Evolutionary conservation across 2,113 vertebrate species (phyloP).

Genomic region (Haplotaxodon microlepis): DNA sequence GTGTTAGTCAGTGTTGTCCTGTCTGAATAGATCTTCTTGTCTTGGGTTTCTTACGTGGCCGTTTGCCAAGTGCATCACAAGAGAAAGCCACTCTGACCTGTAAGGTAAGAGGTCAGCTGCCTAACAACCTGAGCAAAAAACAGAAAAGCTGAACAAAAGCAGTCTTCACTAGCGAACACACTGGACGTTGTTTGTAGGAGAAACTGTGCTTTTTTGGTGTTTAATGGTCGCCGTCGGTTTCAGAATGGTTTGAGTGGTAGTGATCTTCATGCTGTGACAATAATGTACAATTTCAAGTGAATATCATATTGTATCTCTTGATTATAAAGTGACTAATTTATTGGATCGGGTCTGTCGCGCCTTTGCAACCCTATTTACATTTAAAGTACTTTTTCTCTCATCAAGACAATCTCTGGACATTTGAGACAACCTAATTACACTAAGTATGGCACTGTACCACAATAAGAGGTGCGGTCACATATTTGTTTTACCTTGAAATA

Average conservation of each 20-base stretch:
- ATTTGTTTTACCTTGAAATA: slow-evolving; percentile 32
- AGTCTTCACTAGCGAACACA: not conserved
- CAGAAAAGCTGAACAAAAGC: slow-evolving; percentile 30
- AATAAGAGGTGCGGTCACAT: not conserved
- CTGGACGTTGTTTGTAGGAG: not conserved
- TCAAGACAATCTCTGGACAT: slow-evolving; percentile 48
- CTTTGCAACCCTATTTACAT: slow-evolving; percentile 19
- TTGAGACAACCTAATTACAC: slow-evolving; percentile 4
- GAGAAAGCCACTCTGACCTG: slow-evolving; percentile 18
- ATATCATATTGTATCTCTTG: slow-evolving; percentile 33
- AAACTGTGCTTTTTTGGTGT: slow-evolving; percentile 63
- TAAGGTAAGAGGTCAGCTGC: slow-evolving; percentile 42
- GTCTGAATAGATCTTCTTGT: slow-evolving; percentile 57
- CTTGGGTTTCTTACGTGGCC: slow-evolving; percentile 28
- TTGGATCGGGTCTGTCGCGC: not conserved
- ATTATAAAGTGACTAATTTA: slow-evolving; percentile 25
- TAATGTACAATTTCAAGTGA: slow-evolving; percentile 45
- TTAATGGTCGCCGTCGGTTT: slow-evolving; percentile 15
- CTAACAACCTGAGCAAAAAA: slow-evolving; percentile 32
- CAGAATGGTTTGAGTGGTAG: slow-evolving; percentile 25
- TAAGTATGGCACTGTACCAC: not conserved
- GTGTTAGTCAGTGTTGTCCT: slow-evolving; percentile 59
- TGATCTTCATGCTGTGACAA: slow-evolving; percentile 56
- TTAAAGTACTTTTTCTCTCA: slow-evolving; percentile 27
- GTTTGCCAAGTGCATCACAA: slow-evolving; percentile 42